Base-by-base conservation (phyloP, 2,797 vertebrate species). In the Denticeps clupeoides region DNA sequence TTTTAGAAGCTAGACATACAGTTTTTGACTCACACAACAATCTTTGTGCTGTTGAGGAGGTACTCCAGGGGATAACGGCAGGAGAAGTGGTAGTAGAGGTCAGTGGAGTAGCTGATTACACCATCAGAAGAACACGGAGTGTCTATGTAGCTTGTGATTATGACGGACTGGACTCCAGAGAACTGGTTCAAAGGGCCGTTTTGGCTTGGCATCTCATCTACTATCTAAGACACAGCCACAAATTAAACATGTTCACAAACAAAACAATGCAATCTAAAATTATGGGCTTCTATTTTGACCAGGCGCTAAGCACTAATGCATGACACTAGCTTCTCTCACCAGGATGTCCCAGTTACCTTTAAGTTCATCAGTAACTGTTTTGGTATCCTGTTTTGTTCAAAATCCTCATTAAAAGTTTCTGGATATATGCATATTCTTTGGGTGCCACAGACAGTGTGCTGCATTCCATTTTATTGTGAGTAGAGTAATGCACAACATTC, bases 31-130 rank as follows among this genome's bases (percentile, higher is more conserved):
- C 60, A 87, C 84, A 75, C 73, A 11, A 75, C 53, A 13, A 86
- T 75, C 54, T 78, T 44, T 33, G 79, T 85, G 68, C 87, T 82
- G 66, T 86, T 87, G 31, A 86, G 33, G 23, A 87, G 64, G 48
- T 86, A 85, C 55, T 85, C 77, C 47, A 87, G 62, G 0, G 83
- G 84, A 59, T 87, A 87, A 29, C 67, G 76, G 60, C 86, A 88
- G 58, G 85, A 79, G 61, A 88, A 86, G 49, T 74, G 75, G 41
- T 87, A 87, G 68, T 79, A 80, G 12, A 88, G 70, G 58, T 87
- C 83, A 9, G 85, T 86, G 50, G 76, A 55, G 63, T 83, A 87
- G 67, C 82, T 84, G 58, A 88, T 74, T 22, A 80, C 0, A 1
- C 82, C 80, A n/a, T 41, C 41, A 8, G 67, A 64, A 1, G 77